A percentile compares a stretch with the other conserved stretches of the same genome.
Conservation (phyloP, 2,113 vertebrate species). For the Sander lucioperca region DNA sequence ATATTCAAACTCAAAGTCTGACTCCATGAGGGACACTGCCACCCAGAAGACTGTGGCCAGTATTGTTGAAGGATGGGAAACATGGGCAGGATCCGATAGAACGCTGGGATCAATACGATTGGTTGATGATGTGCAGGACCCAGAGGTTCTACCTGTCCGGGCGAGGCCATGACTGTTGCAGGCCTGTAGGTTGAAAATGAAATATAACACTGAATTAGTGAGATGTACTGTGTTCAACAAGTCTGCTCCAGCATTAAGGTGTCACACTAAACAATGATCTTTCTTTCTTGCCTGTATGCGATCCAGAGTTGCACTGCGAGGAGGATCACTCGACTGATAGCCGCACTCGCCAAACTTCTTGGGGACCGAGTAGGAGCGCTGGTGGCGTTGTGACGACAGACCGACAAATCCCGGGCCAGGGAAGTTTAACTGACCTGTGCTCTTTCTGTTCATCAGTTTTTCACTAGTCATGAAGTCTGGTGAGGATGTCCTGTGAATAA, state of each 20-base stretch:
- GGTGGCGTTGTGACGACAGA: constrained; percentile 92
- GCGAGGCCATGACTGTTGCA: constrained; percentile 92
- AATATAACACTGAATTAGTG: background rate
- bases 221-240: background rate
- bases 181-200: constrained; percentile 84
- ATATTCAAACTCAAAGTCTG: constrained; percentile 99
- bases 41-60: constrained; percentile 98
- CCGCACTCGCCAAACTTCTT: constrained; percentile 96
- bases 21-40: constrained; percentile 97
- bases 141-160: constrained; percentile 86
- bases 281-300: constrained; percentile 87
- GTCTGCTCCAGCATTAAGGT: too few relatives aligned
- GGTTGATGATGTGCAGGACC: constrained; percentile 89
- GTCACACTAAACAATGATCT: background rate
- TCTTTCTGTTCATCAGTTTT: constrained; percentile 95
- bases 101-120: constrained; percentile 89
- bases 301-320: constrained; percentile 96
- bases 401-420: constrained; percentile 86
- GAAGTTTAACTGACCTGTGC: constrained; percentile 95
- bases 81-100: constrained; percentile 90
- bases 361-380: constrained; percentile 97
- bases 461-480: constrained; percentile 92
- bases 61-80: constrained; percentile 93
- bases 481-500: constrained; percentile 88
- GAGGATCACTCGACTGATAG: constrained; percentile 90